Conservation (phyloP, 2,888 invertebrate species). For the Phalera bucephala region DNA sequence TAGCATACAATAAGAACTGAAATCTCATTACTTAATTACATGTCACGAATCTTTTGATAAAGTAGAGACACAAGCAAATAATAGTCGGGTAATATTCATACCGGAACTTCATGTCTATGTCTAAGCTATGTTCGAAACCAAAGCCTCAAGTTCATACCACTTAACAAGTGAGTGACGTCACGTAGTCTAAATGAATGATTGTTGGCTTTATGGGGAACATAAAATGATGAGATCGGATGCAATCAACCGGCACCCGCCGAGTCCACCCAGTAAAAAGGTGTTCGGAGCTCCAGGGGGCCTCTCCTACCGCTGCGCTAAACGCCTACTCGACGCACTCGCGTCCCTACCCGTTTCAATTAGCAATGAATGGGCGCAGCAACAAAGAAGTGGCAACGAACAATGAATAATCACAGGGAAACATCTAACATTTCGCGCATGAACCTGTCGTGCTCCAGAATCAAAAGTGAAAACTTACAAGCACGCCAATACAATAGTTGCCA, state of each 20-base stretch:
- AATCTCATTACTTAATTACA: too few species aligned
- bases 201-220: slow-evolving; percentile 81
- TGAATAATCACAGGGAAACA: slow-evolving; percentile 39
- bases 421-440: slow-evolving; percentile 26
- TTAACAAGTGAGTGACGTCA: slow-evolving; percentile 81
- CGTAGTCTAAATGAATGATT: slow-evolving; percentile 83
- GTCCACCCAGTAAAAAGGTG: slow-evolving; percentile 77
- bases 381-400: slow-evolving; percentile 49
- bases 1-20: too few species aligned
- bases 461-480: slow-evolving; percentile 10
- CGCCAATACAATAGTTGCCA: background rate
- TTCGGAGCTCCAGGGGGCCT: slow-evolving; percentile 66
- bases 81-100: too few species aligned
- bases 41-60: too few species aligned
- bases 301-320: slow-evolving; percentile 69
- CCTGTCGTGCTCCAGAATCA: slow-evolving; percentile 18
- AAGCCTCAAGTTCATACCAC: slow-evolving; percentile 63
- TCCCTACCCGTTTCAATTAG: slow-evolving; percentile 77
- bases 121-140: too few species aligned
- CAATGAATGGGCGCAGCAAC: slow-evolving; percentile 65
- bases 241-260: slow-evolving; percentile 80
- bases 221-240: slow-evolving; percentile 81
- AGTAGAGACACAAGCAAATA: too few species aligned
- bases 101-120: slow-evolving; percentile 38
- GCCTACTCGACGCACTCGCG: slow-evolving; percentile 66